Evolutionary conservation across 2,797 vertebrate species (phyloP).

Genomic region (Lates japonicus): DNA sequence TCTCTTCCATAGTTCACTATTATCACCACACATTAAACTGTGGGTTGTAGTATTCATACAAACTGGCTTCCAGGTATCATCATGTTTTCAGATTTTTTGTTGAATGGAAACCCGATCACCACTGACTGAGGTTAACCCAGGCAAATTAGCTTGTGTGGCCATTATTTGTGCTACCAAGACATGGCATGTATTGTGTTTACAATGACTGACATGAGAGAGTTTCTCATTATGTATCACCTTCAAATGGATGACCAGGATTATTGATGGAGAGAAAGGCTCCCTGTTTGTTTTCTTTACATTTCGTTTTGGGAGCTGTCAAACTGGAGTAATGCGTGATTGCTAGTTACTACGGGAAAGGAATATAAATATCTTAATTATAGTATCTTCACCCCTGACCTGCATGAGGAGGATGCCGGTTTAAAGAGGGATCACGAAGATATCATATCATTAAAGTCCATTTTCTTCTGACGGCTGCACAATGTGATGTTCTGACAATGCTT

Average conservation of each 20-base stretch:
- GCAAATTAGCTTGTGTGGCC: not conserved
- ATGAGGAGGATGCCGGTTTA: not conserved
- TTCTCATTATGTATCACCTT: no score
- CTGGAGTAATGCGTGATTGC: no score
- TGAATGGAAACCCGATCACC: not conserved
- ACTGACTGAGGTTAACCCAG: no score
- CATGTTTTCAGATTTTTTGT: no score
- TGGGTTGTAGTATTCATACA: not conserved
- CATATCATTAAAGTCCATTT: slow-evolving; percentile 40
- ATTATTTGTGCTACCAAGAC: not conserved
- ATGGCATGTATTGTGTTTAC: no score
- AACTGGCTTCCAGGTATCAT: not conserved
- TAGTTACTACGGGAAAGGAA: no score
- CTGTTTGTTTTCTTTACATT: no score
- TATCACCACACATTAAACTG: not conserved
- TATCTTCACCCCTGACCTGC: slow-evolving; percentile 2
- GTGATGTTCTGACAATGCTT: slow-evolving; percentile 18
- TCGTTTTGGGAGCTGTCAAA: no score
- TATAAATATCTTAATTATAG: no score
- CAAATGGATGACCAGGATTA: no score
- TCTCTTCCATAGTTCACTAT: not conserved
- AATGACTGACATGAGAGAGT: no score
- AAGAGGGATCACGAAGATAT: slow-evolving; percentile 46
- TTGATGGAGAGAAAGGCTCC: no score
- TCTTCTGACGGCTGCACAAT: slow-evolving; percentile 22